Percentiles rank a stretch among this genome's conserved stretches.
phyloP scores from a whole-genome alignment of 2,888 invertebrate genomes.

The Trisateles emortualis region DNA sequence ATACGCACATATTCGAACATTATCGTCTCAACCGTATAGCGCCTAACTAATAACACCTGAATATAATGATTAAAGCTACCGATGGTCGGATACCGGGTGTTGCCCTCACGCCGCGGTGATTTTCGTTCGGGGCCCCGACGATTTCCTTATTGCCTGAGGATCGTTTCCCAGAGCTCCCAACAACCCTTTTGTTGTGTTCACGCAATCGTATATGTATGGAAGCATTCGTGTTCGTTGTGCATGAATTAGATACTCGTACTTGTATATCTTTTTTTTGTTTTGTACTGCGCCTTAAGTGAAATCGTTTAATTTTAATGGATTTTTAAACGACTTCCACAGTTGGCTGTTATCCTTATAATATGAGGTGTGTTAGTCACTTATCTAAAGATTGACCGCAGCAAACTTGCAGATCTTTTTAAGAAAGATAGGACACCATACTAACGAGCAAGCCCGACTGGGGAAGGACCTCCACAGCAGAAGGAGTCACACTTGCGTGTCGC shows the following conservation, averaged over 20 bases:
- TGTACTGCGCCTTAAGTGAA: not conserved
- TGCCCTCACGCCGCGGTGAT: constrained; percentile 73
- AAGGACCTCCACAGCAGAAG: too few relatives aligned
- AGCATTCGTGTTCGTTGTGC: constrained; percentile 14
- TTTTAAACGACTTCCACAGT: not conserved
- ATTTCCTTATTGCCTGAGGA: constrained; percentile 80
- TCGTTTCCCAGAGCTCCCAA: constrained; percentile 72
- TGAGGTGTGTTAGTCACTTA: too few relatives aligned
- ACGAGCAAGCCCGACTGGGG: too few relatives aligned
- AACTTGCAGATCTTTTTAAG: too few relatives aligned
- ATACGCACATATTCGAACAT: not conserved
- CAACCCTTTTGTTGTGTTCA: constrained; percentile 69
- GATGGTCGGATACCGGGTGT: constrained; percentile 48
- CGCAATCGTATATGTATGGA: constrained; percentile 36
- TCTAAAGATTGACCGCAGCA: too few relatives aligned
- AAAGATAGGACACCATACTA: too few relatives aligned
- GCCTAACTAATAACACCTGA: constrained; percentile 54
- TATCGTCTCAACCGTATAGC: not conserved
- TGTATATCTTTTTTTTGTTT: not conserved
- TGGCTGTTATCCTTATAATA: too few relatives aligned
- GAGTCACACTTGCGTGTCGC: too few relatives aligned
- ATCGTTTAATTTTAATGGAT: not conserved
- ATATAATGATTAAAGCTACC: constrained; percentile 70
- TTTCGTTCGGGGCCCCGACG: constrained; percentile 74
- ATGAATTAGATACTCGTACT: not conserved